Conservation (phyloP, 2,797 vertebrate genomes). For the Calcarius lapponicus region DNA sequence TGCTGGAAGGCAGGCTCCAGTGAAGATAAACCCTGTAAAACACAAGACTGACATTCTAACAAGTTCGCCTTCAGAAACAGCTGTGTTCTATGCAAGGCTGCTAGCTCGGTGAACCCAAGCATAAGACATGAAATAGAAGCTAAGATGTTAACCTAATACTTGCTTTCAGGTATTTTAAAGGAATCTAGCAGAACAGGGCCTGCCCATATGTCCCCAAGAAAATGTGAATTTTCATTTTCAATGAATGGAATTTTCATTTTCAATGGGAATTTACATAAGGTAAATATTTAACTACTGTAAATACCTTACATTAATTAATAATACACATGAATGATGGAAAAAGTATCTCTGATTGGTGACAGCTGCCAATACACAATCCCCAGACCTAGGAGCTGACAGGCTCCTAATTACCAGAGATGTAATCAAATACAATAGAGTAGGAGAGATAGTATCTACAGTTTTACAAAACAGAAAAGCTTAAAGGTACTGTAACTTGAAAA, state of each 20-base stretch:
- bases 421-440: background rate
- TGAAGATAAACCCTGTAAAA: background rate
- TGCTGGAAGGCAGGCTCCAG: background rate
- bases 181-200: background rate
- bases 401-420: background rate
- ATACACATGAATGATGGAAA: background rate
- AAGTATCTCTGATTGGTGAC: background rate
- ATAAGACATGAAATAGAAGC: background rate
- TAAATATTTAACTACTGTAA: background rate
- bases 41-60: background rate
- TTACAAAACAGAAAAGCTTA: background rate
- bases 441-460: background rate
- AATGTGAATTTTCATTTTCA: background rate
- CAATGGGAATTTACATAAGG: background rate
- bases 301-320: background rate
- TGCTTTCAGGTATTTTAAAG: background rate
- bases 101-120: background rate
- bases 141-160: background rate
- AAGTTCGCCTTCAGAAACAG: background rate
- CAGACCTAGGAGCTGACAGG: background rate
- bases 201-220: fast-evolving
- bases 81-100: background rate
- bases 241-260: background rate
- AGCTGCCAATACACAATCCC: background rate
- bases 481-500: background rate